Percentiles rank a stretch among this genome's conserved stretches.
Evolutionary conservation across 2,797 vertebrate species (phyloP).

Genomic region (Bradypodion ventrale): DNA sequence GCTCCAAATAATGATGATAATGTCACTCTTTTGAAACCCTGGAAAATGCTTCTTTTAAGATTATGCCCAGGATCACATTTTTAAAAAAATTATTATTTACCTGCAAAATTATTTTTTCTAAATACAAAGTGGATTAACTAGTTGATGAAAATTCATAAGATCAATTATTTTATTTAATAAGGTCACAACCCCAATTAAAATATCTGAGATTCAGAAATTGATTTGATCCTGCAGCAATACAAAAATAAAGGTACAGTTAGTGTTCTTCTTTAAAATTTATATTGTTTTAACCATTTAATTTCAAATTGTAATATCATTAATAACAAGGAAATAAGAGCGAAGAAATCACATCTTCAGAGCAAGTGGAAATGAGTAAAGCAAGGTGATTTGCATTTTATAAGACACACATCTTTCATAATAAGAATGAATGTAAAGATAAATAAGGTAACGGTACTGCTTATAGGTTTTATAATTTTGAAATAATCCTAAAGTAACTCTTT

Average conservation of each 20-base stretch:
- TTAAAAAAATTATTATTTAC: background rate
- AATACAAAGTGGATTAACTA: background rate
- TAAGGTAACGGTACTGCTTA: background rate
- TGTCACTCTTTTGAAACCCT: too few species aligned
- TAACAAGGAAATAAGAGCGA: background rate
- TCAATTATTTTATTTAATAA: background rate
- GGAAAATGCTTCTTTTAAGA: background rate
- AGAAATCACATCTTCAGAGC: background rate
- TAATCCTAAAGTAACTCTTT: background rate
- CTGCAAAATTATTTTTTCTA: background rate
- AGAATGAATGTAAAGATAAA: background rate
- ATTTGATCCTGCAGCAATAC: background rate
- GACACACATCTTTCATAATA: background rate
- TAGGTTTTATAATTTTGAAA: conserved; percentile 22
- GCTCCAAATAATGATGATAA: too few species aligned
- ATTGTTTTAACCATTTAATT: background rate
- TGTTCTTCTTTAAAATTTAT: background rate
- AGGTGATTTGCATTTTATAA: background rate
- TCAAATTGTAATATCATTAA: background rate
- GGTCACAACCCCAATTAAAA: background rate
- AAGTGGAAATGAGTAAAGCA: background rate
- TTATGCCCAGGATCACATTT: background rate
- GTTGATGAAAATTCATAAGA: background rate
- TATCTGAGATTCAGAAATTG: background rate
- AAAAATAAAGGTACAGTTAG: background rate